phyloP scores from a whole-genome alignment of 2,797 vertebrate genomes.

The Balearica regulorum region DNA sequence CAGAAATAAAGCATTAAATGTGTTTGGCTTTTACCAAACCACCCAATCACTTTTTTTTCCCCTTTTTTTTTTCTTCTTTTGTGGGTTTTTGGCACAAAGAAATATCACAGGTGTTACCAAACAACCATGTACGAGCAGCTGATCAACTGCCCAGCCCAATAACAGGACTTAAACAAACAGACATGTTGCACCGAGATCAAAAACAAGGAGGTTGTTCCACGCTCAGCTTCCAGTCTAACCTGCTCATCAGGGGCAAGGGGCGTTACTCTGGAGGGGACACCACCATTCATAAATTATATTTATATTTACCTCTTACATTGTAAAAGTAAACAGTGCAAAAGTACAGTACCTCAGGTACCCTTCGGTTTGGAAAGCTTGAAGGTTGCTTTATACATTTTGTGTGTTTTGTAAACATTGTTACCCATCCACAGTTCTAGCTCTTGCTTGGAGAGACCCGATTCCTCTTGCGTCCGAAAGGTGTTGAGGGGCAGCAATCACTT shows the following conservation, averaged over 20 bases:
- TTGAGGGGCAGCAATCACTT: conserved; percentile 18
- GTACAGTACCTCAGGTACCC: conserved; percentile 60
- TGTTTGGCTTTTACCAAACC: conserved; percentile 68
- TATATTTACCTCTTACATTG: conserved; percentile 69
- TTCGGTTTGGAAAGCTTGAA: conserved; percentile 47
- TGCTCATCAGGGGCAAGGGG: conserved; percentile 36
- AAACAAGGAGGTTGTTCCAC: conserved; percentile 35
- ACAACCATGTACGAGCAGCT: conserved; percentile 61
- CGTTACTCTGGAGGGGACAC: conserved; percentile 14
- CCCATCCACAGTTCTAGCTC: conserved; percentile 65
- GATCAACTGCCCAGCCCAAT: conserved; percentile 35
- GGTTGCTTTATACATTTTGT: conserved; percentile 61
- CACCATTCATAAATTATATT: conserved; percentile 70
- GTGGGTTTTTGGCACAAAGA: conserved; percentile 72
- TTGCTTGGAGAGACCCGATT: conserved; percentile 46
- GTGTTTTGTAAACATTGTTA: conserved; percentile 78
- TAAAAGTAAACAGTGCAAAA: conserved; percentile 75
- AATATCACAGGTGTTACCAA: conserved; percentile 71
- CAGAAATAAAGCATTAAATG: conserved; percentile 74
- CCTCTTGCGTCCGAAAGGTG: conserved; percentile 12
- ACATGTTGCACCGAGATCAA: conserved; percentile 56
- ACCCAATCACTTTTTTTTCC: not conserved
- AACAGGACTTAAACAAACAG: conserved; percentile 62
- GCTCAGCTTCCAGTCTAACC: conserved; percentile 71
- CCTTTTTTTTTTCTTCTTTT: not conserved